Percentiles rank a stretch among this genome's conserved stretches.
These are phyloP conservation scores for Drosophila ercepeae DNA, from an alignment of 1,140 invertebrate species.

Conservation along the genomic window DNA sequence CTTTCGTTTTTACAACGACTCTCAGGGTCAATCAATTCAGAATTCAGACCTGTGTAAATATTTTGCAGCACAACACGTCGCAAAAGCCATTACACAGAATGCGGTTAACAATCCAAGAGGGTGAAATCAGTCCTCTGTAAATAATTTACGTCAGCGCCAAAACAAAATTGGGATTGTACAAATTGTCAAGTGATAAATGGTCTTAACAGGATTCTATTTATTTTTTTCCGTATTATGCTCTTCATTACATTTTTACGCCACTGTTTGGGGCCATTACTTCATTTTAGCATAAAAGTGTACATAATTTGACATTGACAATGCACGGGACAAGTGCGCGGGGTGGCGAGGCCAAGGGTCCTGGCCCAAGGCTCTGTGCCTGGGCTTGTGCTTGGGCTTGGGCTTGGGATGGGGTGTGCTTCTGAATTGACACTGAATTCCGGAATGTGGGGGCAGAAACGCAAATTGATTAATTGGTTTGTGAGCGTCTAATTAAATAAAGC, in stretches of 20 bases:
- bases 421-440: background rate
- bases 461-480: slow-evolving; percentile 82
- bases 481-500: slow-evolving; percentile 82
- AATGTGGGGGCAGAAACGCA: slow-evolving; percentile 6
- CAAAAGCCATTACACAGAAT: slow-evolving; percentile 45
- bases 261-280: slow-evolving; percentile 49
- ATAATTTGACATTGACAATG: slow-evolving; percentile 80
- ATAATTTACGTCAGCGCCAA: slow-evolving; percentile 71
- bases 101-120: slow-evolving; percentile 70
- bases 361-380: background rate
- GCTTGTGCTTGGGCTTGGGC: background rate
- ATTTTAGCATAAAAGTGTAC: slow-evolving; percentile 78
- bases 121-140: slow-evolving; percentile 81
- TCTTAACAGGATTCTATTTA: slow-evolving; percentile 78
- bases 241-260: slow-evolving; percentile 35
- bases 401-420: background rate
- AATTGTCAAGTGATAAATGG: slow-evolving; percentile 78
- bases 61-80: slow-evolving; percentile 29
- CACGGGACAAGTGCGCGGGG: slow-evolving; percentile 17
- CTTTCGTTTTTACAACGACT: no score
- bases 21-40: background rate
- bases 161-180: slow-evolving; percentile 60
- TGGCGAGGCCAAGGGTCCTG: background rate
- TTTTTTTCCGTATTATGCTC: slow-evolving; percentile 31
- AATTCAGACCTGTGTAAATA: slow-evolving; percentile 51